phyloP scores from a whole-genome alignment of 2,113 vertebrate species.

The Sturnira hondurensis region DNA sequence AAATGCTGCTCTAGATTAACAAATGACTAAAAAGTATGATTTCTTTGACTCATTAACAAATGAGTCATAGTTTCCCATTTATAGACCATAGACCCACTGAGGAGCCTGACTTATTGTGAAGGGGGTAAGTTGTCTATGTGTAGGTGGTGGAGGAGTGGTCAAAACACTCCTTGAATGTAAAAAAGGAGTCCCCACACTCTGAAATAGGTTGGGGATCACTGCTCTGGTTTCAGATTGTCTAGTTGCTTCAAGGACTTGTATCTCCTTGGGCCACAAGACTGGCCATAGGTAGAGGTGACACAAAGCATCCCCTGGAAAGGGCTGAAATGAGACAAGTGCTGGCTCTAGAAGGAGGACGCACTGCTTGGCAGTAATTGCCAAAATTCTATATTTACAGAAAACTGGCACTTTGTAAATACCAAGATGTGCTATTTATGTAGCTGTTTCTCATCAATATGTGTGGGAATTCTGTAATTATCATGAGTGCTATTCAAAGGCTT shows the following conservation, averaged over 20 bases:
- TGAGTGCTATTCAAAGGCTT: slow-evolving; percentile 37
- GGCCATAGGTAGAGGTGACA: neutral
- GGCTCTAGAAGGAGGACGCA: neutral
- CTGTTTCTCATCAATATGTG: slow-evolving; percentile 61
- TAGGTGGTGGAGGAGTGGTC: neutral
- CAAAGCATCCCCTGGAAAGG: neutral
- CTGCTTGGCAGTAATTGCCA: neutral
- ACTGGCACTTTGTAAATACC: slow-evolving; percentile 63
- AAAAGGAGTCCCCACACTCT: neutral
- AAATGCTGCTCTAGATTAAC: neutral
- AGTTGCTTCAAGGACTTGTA: neutral
- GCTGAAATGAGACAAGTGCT: neutral
- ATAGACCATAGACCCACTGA: neutral
- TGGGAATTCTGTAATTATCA: slow-evolving; percentile 67
- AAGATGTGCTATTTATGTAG: slow-evolving; percentile 65
- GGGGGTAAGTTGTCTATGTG: accelerated
- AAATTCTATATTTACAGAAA: slow-evolving; percentile 69
- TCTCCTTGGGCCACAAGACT: accelerated
- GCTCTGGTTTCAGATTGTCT: neutral
- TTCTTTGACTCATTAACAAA: too few species aligned
- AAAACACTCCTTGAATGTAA: neutral
- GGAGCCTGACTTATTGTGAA: neutral
- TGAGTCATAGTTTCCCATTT: neutral
- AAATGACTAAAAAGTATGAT: too few species aligned
- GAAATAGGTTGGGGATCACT: neutral